These are phyloP conservation scores for Agriopis leucophaearia DNA, from an alignment of 2,888 invertebrate genomes.

Conservation along the genomic window DNA sequence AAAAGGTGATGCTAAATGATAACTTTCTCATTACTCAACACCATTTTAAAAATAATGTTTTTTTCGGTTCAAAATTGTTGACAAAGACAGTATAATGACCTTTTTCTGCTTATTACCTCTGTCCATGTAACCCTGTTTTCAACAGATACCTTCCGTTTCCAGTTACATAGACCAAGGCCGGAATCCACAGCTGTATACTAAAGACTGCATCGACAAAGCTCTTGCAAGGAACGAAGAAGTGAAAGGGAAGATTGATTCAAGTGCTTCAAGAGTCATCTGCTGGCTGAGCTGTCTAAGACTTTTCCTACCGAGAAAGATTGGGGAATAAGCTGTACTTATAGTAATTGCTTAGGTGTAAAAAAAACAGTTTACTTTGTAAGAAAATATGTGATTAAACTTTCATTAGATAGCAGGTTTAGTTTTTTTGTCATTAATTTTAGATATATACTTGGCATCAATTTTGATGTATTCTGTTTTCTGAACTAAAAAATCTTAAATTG, in stretches of 20 bases:
- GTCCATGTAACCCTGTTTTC: no score
- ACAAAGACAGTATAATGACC: no score
- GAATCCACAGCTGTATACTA: constrained; percentile 99
- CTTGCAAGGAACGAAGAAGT: constrained; percentile 99
- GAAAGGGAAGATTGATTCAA: constrained; percentile 99
- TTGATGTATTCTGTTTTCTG: not conserved
- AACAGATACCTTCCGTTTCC: constrained; percentile 60
- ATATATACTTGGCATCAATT: not conserved
- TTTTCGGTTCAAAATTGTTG: no score
- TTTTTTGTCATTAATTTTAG: not conserved
- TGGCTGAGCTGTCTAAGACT: constrained; percentile 96
- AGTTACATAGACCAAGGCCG: constrained; percentile 99
- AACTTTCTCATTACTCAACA: no score
- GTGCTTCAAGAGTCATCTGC: constrained; percentile 96
- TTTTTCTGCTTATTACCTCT: no score
- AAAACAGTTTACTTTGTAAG: not conserved
- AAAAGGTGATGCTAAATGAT: no score
- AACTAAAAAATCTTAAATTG: no score
- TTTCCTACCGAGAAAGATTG: constrained; percentile 99
- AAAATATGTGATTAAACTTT: not conserved
- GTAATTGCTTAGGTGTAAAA: not conserved
- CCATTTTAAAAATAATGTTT: no score
- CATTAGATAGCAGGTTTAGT: not conserved
- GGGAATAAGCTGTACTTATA: constrained; percentile 77
- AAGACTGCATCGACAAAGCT: constrained; percentile 99